Evolutionary conservation across 2,113 vertebrate species (phyloP), one percentile per base, ranked within the genome.

Genomic region (Trichomycterus rosablanca): DNA sequence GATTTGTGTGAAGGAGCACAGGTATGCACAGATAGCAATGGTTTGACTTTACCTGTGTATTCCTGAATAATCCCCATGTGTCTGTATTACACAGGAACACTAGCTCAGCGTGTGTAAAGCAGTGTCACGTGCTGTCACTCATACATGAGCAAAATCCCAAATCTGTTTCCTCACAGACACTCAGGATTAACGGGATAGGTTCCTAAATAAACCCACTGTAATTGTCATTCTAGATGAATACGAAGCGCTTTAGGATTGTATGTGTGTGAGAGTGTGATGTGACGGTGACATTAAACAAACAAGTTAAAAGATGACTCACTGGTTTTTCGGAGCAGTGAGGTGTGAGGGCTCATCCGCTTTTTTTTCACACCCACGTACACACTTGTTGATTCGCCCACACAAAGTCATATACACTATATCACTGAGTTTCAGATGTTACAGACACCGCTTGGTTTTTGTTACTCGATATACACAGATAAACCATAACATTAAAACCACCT

Each of bases 221-320:
- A 64, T 70, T 39, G 42, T 16, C 58, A 42, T 70, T 42, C 30
- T 48, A 34, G 37, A 18, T 18, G 48, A 64, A 54, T 44, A 48
- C 54, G 32, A 56, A 2, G 7, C 19, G 28, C 44, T 24, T 19
- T 35, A 19, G 22, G 35, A 32, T 24, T 34, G 32, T 23, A 18
- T 42, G 37, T 39, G 5, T 42, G 35, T 49, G 58, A 8, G 15
- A 11, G 55, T n/a, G 1, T 7, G 50, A 18, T 43, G 40, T 44
- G 40, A 44, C 55, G 16, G 54, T 7, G 12, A 14, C 32, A 18
- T 53, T 44, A 53, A 48, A 37, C 28, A 76, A 81, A 72, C 67
- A 67, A 69, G 37, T 60, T 64, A 71, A 59, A 57, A 30, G 74
- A 80, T 87, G 84, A 87, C 70, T 85, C 82, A 87, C 81, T 80